phyloP scores from a whole-genome alignment of 2,888 invertebrate genomes.

The Ceramica pisi region DNA sequence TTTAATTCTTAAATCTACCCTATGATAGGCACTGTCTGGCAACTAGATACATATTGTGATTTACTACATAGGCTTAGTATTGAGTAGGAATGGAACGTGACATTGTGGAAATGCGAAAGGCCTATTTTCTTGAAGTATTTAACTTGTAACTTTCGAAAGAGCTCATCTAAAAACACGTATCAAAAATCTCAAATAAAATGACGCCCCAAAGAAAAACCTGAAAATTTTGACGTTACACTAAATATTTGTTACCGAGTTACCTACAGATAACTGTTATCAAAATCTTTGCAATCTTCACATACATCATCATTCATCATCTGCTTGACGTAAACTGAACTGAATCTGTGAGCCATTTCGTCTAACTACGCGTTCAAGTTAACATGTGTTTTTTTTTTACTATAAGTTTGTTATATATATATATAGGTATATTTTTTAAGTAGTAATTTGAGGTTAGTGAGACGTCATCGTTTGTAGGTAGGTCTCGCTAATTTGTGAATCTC shows the following conservation, averaged over 20 bases:
- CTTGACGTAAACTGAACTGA: constrained; percentile 78
- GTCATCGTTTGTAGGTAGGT: constrained; percentile 5
- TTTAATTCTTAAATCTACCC: constrained; percentile 33
- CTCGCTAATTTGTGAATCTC: constrained; percentile 32
- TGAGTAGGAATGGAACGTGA: background rate
- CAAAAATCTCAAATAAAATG: constrained; percentile 2
- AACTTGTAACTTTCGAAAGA: background rate
- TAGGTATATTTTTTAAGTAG: constrained; percentile 23
- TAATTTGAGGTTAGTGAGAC: constrained; percentile 10
- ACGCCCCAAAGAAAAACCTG: constrained; percentile 50
- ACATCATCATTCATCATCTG: constrained; percentile 87
- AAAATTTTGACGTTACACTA: constrained; percentile 64
- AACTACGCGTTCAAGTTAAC: constrained; percentile 70
- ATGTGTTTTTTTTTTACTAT: constrained; percentile 50
- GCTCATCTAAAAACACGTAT: background rate
- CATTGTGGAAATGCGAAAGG: background rate
- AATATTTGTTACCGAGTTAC: constrained; percentile 65
- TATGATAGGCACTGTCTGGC: constrained; percentile 35
- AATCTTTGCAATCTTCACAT: constrained; percentile 76
- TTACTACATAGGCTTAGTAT: constrained; percentile 23
- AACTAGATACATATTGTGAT: constrained; percentile 13
- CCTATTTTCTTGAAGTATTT: background rate
- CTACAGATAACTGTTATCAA: constrained; percentile 77
- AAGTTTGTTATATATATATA: constrained; percentile 58
- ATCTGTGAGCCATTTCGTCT: constrained; percentile 78